These are phyloP conservation scores for Thaleichthys pacificus DNA, from an alignment of 2,797 vertebrate species.

Conservation along the genomic window DNA sequence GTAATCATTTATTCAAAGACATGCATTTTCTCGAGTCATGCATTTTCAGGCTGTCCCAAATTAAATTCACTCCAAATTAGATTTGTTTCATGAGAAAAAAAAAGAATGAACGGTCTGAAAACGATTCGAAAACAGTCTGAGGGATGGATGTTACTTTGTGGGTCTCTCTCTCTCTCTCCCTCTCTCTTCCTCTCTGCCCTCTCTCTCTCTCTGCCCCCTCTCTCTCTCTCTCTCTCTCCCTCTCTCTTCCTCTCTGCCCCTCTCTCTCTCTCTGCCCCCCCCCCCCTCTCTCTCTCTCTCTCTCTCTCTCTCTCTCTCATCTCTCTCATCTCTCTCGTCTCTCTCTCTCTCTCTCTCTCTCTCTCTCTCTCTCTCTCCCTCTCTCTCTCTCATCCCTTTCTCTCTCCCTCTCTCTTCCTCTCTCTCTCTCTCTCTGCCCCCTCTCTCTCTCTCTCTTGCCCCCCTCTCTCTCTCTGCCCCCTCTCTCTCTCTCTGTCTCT, in stretches of 20 bases:
- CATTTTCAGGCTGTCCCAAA: not conserved
- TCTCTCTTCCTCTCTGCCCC: no score
- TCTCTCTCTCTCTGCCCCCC: no score
- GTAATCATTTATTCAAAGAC: conserved; percentile 1
- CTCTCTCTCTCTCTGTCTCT: conserved; percentile 4
- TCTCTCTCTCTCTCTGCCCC: not conserved
- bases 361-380: no score
- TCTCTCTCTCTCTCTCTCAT: not conserved
- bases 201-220: no score
- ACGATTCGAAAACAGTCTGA: not conserved
- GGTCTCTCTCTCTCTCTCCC: not conserved
- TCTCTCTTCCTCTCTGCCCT: no score
- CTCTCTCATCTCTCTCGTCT: not conserved
- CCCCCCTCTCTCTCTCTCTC: no score
- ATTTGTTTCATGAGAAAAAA: not conserved
- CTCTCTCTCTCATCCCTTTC: not conserved
- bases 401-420: conserved; percentile 2
- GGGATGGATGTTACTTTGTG: not conserved
- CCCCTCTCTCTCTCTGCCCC: conserved; percentile 4
- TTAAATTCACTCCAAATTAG: conserved; percentile 1
- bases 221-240: not conserved
- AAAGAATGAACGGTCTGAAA: not conserved
- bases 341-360: not conserved
- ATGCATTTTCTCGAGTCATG: not conserved
- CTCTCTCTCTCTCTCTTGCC: conserved; percentile 5